Percentiles rank a stretch among this genome's conserved stretches.
phyloP scores from a whole-genome alignment of 2,888 invertebrate genomes.

The Ochropleura leucogaster region DNA sequence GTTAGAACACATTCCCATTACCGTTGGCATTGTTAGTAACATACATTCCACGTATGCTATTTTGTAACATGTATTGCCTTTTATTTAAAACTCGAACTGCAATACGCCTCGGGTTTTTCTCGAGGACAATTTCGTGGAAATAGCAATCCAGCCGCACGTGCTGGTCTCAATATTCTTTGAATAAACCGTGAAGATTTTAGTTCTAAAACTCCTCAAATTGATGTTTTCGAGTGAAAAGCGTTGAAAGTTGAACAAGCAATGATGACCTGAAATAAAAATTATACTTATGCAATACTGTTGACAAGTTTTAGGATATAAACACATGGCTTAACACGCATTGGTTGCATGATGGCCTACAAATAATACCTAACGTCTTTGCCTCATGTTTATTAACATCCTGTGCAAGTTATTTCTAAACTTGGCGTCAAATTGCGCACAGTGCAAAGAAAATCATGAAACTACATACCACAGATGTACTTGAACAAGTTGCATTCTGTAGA shows the following conservation, averaged over 20 bases:
- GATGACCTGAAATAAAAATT: conserved; percentile 26
- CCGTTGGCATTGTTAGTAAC: conserved; percentile 37
- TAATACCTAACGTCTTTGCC: conserved; percentile 12
- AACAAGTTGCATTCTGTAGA: conserved; percentile 14
- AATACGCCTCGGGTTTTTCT: conserved; percentile 41
- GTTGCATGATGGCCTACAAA: conserved; percentile 34
- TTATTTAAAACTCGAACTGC: conserved; percentile 48
- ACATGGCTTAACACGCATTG: conserved; percentile 3
- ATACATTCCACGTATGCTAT: conserved; percentile 39
- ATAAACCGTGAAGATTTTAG: conserved; percentile 37
- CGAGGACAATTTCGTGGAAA: conserved; percentile 43
- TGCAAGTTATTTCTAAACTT: conserved; percentile 39
- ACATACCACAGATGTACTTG: neutral
- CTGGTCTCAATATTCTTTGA: conserved; percentile 35
- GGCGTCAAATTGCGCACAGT: conserved; percentile 22
- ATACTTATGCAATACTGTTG: conserved; percentile 39
- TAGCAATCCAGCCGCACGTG: conserved; percentile 42
- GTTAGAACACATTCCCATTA: conserved; percentile 42
- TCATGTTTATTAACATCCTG: conserved; percentile 34
- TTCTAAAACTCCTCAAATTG: conserved; percentile 22
- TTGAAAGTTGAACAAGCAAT: conserved; percentile 4
- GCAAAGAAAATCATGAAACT: conserved; percentile 33
- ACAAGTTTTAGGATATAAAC: conserved; percentile 26
- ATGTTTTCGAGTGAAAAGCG: conserved; percentile 17
- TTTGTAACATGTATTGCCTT: conserved; percentile 56